Percentiles rank a stretch among this genome's conserved stretches.
Evolutionary conservation across 1,140 invertebrate species (phyloP).

Genomic region (Nymphalis io): DNA sequence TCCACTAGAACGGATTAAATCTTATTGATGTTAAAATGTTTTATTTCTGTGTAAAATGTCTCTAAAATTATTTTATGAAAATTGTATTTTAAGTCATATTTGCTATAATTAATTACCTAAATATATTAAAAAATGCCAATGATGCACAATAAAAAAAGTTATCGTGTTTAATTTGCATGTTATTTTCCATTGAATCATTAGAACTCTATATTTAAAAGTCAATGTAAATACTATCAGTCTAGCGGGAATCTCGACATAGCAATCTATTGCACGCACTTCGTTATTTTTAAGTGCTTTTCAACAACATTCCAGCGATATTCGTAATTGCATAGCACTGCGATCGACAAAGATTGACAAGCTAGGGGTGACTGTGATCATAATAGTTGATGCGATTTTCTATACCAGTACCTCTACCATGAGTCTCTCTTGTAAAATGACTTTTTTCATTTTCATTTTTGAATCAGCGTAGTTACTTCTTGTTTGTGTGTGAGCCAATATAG

Average conservation of each 20-base stretch:
- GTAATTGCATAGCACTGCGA: constrained; percentile 2
- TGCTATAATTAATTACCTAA: too few relatives aligned
- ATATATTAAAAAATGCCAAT: too few relatives aligned
- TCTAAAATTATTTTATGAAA: too few relatives aligned
- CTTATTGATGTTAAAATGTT: too few relatives aligned
- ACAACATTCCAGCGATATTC: background rate
- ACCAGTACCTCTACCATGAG: background rate
- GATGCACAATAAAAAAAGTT: background rate
- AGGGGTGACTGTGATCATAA: constrained; percentile 1
- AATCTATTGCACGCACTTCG: constrained; percentile 5
- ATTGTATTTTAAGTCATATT: too few relatives aligned
- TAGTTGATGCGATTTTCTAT: constrained; percentile 1
- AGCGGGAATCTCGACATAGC: background rate
- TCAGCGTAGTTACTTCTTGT: too few relatives aligned
- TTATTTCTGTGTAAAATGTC: too few relatives aligned
- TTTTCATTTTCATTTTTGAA: too few relatives aligned
- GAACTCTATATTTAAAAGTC: background rate
- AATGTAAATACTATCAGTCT: background rate
- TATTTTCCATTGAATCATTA: background rate
- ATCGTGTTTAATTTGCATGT: background rate
- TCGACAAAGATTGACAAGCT: constrained; percentile 6
- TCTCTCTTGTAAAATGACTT: background rate
- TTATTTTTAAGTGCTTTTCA: constrained; percentile 8
- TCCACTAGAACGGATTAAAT: too few relatives aligned
- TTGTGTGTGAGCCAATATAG: too few relatives aligned